Percentiles rank a stretch among this genome's conserved stretches.
These are phyloP conservation scores for Ispidina picta DNA, from an alignment of 2,797 vertebrate genomes.

Conservation along the genomic window DNA sequence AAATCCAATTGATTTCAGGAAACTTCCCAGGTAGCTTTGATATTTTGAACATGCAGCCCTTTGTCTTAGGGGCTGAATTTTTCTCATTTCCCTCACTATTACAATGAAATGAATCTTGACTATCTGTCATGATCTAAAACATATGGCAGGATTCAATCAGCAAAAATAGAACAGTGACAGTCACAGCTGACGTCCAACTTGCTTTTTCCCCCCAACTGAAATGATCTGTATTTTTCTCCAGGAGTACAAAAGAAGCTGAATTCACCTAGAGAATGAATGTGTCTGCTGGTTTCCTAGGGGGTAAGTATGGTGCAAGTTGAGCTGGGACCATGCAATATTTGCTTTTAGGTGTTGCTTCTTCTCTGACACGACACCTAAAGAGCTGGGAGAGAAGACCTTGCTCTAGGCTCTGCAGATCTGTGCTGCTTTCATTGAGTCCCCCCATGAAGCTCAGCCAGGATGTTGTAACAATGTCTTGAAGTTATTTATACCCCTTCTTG, in stretches of 20 bases:
- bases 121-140: not conserved
- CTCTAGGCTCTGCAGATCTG: not conserved
- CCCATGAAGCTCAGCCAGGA: not conserved
- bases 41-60: slow-evolving; percentile 4
- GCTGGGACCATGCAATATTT: not conserved
- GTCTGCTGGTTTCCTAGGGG: not conserved
- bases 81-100: not conserved
- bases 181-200: not conserved
- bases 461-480: not conserved
- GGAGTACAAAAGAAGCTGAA: not conserved
- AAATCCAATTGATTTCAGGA: slow-evolving; percentile 20
- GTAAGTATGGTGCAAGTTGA: not conserved
- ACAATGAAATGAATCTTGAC: not conserved
- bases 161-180: not conserved
- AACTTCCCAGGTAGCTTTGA: not conserved
- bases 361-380: not conserved
- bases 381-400: not conserved
- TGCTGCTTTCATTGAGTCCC: not conserved
- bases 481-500: not conserved
- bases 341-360: not conserved
- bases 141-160: not conserved
- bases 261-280: not conserved
- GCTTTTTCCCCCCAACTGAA: not conserved
- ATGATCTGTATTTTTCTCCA: not conserved
- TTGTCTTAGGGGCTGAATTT: not conserved